Percentiles rank a stretch among this genome's conserved stretches.
These are phyloP conservation scores for Drosophila truncata DNA, from an alignment of 1,140 invertebrate genomes.

Conservation along the genomic window DNA sequence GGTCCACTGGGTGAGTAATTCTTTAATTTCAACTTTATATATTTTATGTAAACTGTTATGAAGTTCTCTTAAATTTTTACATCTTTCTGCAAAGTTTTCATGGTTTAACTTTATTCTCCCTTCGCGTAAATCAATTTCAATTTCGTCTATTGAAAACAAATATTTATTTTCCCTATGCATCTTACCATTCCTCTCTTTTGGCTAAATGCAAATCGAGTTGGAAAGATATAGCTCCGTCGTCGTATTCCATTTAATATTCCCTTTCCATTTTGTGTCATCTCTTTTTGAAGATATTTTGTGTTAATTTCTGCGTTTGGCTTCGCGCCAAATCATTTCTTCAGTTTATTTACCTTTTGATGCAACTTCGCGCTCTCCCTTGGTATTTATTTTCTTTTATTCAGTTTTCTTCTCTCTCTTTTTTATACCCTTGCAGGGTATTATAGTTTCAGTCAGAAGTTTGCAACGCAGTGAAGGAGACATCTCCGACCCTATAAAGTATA, in stretches of 20 bases:
- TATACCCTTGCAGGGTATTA: too few relatives aligned
- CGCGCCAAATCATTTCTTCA: conserved; percentile 39
- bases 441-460: too few relatives aligned
- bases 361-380: conserved; percentile 13
- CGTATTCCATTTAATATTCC: conserved; percentile 25
- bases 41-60: background rate
- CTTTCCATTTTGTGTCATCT: conserved; percentile 27
- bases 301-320: conserved; percentile 42
- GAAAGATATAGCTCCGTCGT: background rate
- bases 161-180: conserved; percentile 48
- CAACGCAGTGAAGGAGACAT: too few relatives aligned
- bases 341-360: conserved; percentile 50
- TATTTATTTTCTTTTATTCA: conserved; percentile 27
- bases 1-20: background rate
- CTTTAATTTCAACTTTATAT: background rate
- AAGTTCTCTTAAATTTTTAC: background rate
- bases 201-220: conserved; percentile 41
- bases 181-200: background rate
- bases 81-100: background rate
- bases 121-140: conserved; percentile 19
- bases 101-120: background rate
- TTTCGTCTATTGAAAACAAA: conserved; percentile 24
- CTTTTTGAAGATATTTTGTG: conserved; percentile 35
- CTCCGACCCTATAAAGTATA: too few relatives aligned
- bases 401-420: background rate